Evolutionary conservation across 35 echinoderm and acorn worm genomes (phyloP), one percentile per base, ranked within the genome.

Genomic region (Nesometra sesokonis): DNA sequence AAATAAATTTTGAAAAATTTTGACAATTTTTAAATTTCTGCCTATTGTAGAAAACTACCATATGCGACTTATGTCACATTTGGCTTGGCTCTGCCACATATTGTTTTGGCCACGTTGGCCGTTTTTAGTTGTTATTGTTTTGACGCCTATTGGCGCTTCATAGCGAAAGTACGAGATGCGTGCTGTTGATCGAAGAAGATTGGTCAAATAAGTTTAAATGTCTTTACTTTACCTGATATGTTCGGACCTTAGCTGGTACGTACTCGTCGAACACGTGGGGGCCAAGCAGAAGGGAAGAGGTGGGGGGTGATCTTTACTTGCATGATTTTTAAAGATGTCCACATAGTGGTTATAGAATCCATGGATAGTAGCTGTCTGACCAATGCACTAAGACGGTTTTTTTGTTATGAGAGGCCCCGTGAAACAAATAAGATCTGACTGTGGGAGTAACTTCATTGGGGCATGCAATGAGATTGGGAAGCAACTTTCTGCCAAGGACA

Each of bases 231-330:
- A 76, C 13, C 13, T n/a, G 87, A 93, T 80, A 77, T 86, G 27
- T 93, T 93, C 39, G 91, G 87, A 4, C 91, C 91, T 5, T 93
- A 78, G 52, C 31, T 17, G 2, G 86, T 93, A 11, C 34, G 35
- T 30, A 89, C 37, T 46, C 57, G 82, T 17, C 85, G 87, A 8
- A 93, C 87, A 77, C 85, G 91, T 40, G 91, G 86, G 23, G 78
- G 78, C 21, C 19, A 67, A 23, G 85, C 77, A 81, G 47, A 84
- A 39, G 79, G 67, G n/a, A 92, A 93, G 29, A 88, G 91, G 89
- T 93, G 86, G 91, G 91, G 76, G 23, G 82, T 77, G n/a, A 47
- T 93, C 34, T 89, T 93, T 84, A 89, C 91, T 0, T 89, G 91
- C 46, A 88, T 93, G 86, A 32, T 86, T 17, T 52, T 87, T n/a